These are phyloP conservation scores for Hylaeus volcanicus DNA, from an alignment of 1,140 invertebrate genomes.

Conservation along the genomic window DNA sequence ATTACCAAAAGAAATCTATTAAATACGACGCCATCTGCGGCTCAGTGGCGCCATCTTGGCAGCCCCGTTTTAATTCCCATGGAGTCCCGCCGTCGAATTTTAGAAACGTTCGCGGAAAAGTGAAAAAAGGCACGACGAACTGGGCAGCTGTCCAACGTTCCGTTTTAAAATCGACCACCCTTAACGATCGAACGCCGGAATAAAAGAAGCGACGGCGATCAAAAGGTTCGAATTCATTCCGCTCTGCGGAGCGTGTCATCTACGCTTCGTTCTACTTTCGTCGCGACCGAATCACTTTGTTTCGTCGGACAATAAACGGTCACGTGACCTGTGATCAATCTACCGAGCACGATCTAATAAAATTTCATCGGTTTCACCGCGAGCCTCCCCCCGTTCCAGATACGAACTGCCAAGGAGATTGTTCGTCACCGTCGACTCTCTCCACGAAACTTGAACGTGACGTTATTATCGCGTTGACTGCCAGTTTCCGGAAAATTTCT, in stretches of 20 bases:
- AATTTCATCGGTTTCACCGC: conserved; percentile 20
- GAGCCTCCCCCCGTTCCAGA: background rate
- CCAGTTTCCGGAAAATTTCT: too few relatives aligned
- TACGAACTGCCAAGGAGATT: background rate
- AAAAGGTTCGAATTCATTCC: conserved; percentile 63
- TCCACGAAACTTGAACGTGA: background rate
- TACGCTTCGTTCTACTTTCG: conserved; percentile 52
- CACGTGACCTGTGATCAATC: conserved; percentile 49
- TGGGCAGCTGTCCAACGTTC: background rate
- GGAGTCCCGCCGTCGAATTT: background rate
- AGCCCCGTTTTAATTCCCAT: background rate
- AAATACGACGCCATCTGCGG: too few relatives aligned
- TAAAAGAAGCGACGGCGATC: conserved; percentile 50
- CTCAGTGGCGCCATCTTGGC: too few relatives aligned
- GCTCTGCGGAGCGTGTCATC: conserved; percentile 52
- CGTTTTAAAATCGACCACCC: conserved; percentile 21
- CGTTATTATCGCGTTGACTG: background rate
- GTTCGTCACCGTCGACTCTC: too few relatives aligned
- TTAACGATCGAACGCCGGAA: conserved; percentile 54
- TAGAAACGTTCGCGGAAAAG: too few relatives aligned
- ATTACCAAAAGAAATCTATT: too few relatives aligned
- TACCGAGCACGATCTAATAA: conserved; percentile 45
- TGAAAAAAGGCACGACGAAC: background rate
- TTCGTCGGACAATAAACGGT: conserved; percentile 53
- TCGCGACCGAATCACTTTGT: conserved; percentile 59